Percentiles rank a stretch among this genome's conserved stretches.
Conservation (phyloP, 2,888 invertebrate species). For the Pristionchus fissidentatus region DNA sequence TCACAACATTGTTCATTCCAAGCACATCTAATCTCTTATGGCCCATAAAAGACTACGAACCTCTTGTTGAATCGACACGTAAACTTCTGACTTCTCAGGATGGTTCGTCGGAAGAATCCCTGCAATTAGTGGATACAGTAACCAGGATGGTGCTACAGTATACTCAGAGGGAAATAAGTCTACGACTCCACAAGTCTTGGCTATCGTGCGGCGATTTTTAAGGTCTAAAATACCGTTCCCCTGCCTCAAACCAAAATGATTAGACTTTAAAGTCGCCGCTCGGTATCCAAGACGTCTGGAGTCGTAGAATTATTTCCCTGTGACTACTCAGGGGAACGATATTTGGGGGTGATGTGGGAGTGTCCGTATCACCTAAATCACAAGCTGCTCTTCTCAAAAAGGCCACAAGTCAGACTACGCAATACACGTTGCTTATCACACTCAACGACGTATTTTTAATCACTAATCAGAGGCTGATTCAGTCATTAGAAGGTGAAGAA, state of each 20-base stretch:
- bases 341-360: not conserved
- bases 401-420: conserved; percentile 33
- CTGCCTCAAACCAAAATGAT: too few relatives aligned
- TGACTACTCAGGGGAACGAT: too few relatives aligned
- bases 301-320: too few relatives aligned
- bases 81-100: conserved; percentile 75
- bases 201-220: too few relatives aligned
- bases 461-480: not conserved
- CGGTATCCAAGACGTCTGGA: too few relatives aligned
- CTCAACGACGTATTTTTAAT: not conserved
- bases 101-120: conserved; percentile 75
- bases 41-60: not conserved
- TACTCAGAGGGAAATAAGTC: too few relatives aligned
- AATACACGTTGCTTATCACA: not conserved
- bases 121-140: conserved; percentile 54
- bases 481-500: conserved; percentile 28
- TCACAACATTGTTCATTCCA: not conserved
- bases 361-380: not conserved
- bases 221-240: too few relatives aligned
- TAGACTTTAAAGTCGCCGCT: too few relatives aligned
- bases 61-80: conserved; percentile 74
- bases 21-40: not conserved
- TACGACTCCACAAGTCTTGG: too few relatives aligned
- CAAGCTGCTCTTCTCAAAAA: not conserved
- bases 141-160: too few relatives aligned